Evolutionary conservation across 2,797 vertebrate species (phyloP).

Genomic region (Thripadectes ignobilis): DNA sequence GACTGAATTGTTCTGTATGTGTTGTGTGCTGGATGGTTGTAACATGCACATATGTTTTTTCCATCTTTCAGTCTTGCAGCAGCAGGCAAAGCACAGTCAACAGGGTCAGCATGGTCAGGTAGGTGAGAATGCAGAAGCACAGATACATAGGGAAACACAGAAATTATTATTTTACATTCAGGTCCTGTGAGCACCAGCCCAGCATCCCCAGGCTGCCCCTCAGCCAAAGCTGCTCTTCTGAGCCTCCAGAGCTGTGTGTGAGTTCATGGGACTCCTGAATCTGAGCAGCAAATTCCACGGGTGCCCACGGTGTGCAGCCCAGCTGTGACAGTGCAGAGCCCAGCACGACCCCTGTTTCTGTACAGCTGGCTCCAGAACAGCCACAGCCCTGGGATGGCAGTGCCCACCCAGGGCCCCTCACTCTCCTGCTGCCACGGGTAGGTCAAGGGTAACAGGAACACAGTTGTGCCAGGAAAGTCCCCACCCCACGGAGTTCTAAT

Average conservation of each 20-base stretch:
- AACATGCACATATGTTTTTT: accelerated
- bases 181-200: neutral
- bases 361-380: neutral
- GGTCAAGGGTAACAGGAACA: neutral
- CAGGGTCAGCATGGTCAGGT: accelerated
- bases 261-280: neutral
- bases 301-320: neutral
- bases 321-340: neutral
- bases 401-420: neutral
- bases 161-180: neutral
- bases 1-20: accelerated
- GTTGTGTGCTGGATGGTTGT: neutral
- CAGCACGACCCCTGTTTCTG: accelerated
- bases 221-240: neutral
- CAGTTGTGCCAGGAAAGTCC: neutral
- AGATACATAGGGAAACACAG: neutral
- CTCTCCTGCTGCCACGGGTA: neutral
- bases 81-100: neutral
- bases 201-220: neutral
- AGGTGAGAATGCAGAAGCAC: neutral
- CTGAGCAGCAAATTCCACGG: neutral
- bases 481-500: neutral
- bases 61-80: neutral
- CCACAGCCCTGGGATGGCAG: accelerated
- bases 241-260: neutral